A percentile compares a stretch with the other conserved stretches of the same genome.
Evolutionary conservation across 2,797 vertebrate species (phyloP).

Genomic region (Acipenser oxyrinchus): DNA sequence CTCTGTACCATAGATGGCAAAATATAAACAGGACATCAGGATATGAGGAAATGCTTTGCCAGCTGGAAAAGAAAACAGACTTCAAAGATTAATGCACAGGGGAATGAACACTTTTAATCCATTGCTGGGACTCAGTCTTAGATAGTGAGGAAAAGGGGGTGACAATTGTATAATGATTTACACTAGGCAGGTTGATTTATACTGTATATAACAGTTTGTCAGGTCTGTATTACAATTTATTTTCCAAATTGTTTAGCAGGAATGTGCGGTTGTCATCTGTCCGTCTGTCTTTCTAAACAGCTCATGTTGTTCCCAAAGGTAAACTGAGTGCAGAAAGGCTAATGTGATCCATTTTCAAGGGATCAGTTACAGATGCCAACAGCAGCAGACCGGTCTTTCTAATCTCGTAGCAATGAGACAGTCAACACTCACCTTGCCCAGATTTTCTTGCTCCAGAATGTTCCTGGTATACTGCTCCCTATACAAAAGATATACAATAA

Average conservation of each 20-base stretch:
- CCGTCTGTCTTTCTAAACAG: conserved; percentile 26
- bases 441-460: conserved; percentile 88
- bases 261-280: conserved; percentile 32
- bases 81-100: neutral
- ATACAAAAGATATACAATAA: conserved; percentile 29
- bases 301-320: conserved; percentile 30
- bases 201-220: conserved; percentile 27
- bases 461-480: conserved; percentile 89
- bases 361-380: conserved; percentile 35
- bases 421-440: conserved; percentile 81
- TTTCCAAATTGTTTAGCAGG: conserved; percentile 39
- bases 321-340: conserved; percentile 32
- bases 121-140: conserved; percentile 31
- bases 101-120: conserved; percentile 6
- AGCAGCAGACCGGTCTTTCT: conserved; percentile 31
- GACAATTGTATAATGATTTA: conserved; percentile 37
- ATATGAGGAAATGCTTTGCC: neutral
- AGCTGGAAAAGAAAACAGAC: neutral
- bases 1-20: conserved; percentile 8
- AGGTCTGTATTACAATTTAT: conserved; percentile 24
- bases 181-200: conserved; percentile 41
- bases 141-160: conserved; percentile 25
- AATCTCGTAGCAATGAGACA: conserved; percentile 4
- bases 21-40: neutral
- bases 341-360: conserved; percentile 33